Conservation (phyloP, 2,113 vertebrate species). For the Engraulis encrasicolus region DNA sequence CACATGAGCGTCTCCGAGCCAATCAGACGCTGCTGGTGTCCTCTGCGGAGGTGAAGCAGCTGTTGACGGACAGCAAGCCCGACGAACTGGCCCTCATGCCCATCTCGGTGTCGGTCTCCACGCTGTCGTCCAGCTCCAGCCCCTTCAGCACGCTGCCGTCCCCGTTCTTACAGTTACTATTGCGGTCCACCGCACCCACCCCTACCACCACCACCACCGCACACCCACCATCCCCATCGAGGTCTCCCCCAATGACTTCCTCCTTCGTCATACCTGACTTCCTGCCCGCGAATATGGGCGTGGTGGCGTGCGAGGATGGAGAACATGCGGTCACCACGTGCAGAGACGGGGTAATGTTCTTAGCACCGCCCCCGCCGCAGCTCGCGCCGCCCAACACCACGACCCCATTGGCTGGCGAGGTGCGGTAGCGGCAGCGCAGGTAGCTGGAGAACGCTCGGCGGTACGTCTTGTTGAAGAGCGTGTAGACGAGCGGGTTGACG, state of each 20-base stretch:
- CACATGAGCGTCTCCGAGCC: not conserved
- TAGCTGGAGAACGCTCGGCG: constrained; percentile 94
- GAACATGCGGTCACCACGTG: constrained; percentile 72
- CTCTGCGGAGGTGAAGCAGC: constrained; percentile 81
- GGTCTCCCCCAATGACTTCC: too few species aligned
- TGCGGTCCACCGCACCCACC: constrained; percentile 78
- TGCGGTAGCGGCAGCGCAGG: constrained; percentile 86
- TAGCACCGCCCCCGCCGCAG: constrained; percentile 51
- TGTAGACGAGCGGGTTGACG: constrained; percentile 96
- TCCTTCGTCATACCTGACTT: too few species aligned
- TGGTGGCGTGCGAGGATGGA: constrained; percentile 77
- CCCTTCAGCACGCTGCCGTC: constrained; percentile 71
- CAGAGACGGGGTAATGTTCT: constrained; percentile 63
- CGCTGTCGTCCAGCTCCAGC: constrained; percentile 72
- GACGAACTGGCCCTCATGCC: constrained; percentile 81
- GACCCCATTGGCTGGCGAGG: constrained; percentile 47
- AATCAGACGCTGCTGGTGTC: constrained; percentile 90
- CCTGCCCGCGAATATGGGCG: constrained; percentile 69
- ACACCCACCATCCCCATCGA: too few species aligned
- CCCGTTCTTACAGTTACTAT: constrained; percentile 79
- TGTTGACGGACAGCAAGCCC: constrained; percentile 84
- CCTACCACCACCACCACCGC: constrained; percentile 71
- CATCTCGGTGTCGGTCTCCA: constrained; percentile 74
- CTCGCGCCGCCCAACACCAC: too few species aligned
- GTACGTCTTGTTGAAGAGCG: constrained; percentile 97